Conservation (phyloP, 2,888 invertebrate species). For the Alentia gelatinosa region DNA sequence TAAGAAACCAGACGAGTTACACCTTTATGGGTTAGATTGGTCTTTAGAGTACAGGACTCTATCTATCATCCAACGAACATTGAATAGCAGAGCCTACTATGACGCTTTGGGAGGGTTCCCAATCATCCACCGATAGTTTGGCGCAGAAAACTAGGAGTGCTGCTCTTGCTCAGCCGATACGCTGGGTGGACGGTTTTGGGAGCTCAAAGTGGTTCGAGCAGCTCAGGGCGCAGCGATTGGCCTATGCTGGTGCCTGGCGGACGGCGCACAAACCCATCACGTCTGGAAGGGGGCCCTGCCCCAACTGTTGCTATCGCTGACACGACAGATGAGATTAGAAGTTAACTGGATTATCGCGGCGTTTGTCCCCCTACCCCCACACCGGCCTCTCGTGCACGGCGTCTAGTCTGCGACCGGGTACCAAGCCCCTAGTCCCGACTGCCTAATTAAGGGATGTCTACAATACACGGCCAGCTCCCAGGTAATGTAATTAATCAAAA, state of each 20-base stretch:
- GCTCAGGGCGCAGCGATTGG: too few species aligned
- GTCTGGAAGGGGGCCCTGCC: neutral
- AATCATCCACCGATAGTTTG: too few species aligned
- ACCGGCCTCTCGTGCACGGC: neutral
- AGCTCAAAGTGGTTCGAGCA: too few species aligned
- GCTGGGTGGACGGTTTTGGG: too few species aligned
- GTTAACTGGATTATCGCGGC: neutral
- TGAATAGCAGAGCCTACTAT: too few species aligned
- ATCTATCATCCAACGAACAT: too few species aligned
- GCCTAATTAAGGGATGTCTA: neutral
- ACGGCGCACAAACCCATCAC: neutral
- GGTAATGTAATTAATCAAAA: neutral
- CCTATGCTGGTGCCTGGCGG: neutral
- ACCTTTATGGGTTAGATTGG: too few species aligned
- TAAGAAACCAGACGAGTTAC: too few species aligned
- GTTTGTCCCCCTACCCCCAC: neutral
- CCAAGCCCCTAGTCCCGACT: neutral
- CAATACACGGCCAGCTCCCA: neutral
- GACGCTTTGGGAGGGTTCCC: too few species aligned
- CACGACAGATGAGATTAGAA: constrained; percentile 4
- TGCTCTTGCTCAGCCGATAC: too few species aligned
- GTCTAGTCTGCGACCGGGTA: neutral
- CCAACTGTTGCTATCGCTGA: constrained; percentile 4
- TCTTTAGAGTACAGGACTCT: too few species aligned
- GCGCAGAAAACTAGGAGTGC: too few species aligned